These are phyloP conservation scores for Proteles cristata DNA, from an alignment of 2,113 vertebrate species.

Conservation along the genomic window DNA sequence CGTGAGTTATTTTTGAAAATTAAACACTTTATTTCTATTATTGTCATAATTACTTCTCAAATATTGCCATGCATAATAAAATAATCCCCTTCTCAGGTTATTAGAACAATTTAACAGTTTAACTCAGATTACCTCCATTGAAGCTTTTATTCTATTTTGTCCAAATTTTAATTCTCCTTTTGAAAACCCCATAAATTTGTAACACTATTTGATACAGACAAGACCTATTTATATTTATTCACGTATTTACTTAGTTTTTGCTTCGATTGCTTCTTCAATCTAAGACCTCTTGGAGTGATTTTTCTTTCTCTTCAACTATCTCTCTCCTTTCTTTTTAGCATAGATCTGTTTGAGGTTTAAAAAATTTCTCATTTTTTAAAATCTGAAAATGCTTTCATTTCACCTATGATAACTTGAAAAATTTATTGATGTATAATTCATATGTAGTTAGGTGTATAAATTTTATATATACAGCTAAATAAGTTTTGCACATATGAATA, in stretches of 20 bases:
- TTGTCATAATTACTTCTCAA: background rate
- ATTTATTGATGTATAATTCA: background rate
- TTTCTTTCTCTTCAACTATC: background rate
- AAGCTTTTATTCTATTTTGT: background rate
- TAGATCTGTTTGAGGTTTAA: background rate
- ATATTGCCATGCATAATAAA: background rate
- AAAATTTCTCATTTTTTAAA: background rate
- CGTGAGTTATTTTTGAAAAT: background rate
- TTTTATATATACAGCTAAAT: background rate
- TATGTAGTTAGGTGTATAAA: background rate
- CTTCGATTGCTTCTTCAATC: background rate
- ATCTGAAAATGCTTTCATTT: background rate
- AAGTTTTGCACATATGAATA: background rate
- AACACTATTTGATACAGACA: background rate
- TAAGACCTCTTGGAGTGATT: background rate
- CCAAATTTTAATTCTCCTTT: background rate
- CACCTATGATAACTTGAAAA: background rate
- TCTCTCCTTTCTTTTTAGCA: background rate
- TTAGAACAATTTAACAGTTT: slow-evolving; percentile 19
- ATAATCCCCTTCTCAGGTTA: background rate
- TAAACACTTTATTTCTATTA: background rate
- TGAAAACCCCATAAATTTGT: background rate
- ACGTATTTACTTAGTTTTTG: background rate
- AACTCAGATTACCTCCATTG: background rate
- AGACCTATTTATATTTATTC: background rate